These are phyloP conservation scores for Apis cerana DNA, from an alignment of 1,140 invertebrate species.

Conservation along the genomic window DNA sequence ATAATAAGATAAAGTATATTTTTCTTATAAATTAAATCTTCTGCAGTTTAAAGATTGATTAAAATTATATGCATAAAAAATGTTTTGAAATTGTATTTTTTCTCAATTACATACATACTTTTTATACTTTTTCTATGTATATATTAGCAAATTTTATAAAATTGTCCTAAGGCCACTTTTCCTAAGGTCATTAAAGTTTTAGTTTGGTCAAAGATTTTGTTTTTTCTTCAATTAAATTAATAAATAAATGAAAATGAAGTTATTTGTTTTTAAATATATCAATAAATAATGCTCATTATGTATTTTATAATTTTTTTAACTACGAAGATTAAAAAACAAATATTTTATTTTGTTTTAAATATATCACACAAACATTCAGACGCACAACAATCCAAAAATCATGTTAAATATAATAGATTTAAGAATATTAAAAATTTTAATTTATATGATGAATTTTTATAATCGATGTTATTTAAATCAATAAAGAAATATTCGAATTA, in stretches of 20 bases:
- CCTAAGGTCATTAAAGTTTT: neutral
- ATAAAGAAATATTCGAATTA: neutral
- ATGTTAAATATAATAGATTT: constrained; percentile 2
- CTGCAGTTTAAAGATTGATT: neutral
- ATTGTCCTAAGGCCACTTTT: constrained; percentile 32
- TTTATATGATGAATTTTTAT: neutral
- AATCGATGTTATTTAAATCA: neutral
- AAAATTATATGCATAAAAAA: neutral
- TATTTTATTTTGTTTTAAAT: constrained; percentile 34
- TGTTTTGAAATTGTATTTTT: neutral
- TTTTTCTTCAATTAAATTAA: neutral
- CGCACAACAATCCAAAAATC: constrained; percentile 11
- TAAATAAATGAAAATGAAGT: neutral
- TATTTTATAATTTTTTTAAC: neutral
- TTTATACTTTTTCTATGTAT: neutral
- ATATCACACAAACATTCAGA: constrained; percentile 22
- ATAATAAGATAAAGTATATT: neutral
- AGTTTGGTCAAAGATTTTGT: constrained; percentile 9
- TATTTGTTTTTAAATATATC: neutral
- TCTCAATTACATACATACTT: neutral
- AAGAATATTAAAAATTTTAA: neutral
- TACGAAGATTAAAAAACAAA: constrained; percentile 15
- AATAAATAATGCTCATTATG: constrained; percentile 27
- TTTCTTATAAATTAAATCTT: neutral
- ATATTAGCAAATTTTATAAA: constrained; percentile 14